Conservation (phyloP, 2,888 invertebrate species). For the Masnerella sp. region DNA sequence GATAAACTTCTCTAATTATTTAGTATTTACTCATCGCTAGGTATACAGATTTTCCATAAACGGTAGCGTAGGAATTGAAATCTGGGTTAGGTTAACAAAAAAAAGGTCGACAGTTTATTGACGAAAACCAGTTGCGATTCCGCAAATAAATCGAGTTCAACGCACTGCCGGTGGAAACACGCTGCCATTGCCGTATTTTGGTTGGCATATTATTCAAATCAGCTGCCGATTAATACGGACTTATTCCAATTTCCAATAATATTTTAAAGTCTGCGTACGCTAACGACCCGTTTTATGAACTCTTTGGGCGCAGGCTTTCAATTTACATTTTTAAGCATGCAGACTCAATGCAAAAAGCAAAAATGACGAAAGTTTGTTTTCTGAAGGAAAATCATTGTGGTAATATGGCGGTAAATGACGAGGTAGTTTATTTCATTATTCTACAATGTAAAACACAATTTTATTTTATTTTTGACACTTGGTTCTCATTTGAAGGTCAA, state of each 20-base stretch:
- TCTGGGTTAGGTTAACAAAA: not conserved
- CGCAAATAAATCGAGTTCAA: constrained; percentile 45
- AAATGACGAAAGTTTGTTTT: too few relatives aligned
- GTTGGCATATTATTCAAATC: constrained; percentile 34
- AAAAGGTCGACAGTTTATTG: constrained; percentile 27
- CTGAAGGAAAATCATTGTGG: too few relatives aligned
- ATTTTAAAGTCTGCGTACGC: not conserved
- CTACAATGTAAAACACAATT: too few relatives aligned
- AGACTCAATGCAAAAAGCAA: too few relatives aligned
- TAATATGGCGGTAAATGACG: too few relatives aligned
- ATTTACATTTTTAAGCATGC: constrained; percentile 1
- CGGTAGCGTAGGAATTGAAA: too few relatives aligned
- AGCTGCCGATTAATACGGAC: constrained; percentile 7
- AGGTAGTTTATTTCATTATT: too few relatives aligned
- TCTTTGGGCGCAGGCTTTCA: not conserved
- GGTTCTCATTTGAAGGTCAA: too few relatives aligned
- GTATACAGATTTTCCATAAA: too few relatives aligned
- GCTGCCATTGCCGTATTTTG: constrained; percentile 18
- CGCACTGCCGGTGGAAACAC: constrained; percentile 18
- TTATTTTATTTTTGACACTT: too few relatives aligned
- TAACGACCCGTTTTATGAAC: not conserved
- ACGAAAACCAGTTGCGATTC: constrained; percentile 40
- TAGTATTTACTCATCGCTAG: too few relatives aligned
- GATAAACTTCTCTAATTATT: too few relatives aligned
- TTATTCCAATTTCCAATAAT: constrained; percentile 8